These are phyloP conservation scores for Cyprinella venusta DNA, from an alignment of 2,797 vertebrate genomes.

Conservation along the genomic window DNA sequence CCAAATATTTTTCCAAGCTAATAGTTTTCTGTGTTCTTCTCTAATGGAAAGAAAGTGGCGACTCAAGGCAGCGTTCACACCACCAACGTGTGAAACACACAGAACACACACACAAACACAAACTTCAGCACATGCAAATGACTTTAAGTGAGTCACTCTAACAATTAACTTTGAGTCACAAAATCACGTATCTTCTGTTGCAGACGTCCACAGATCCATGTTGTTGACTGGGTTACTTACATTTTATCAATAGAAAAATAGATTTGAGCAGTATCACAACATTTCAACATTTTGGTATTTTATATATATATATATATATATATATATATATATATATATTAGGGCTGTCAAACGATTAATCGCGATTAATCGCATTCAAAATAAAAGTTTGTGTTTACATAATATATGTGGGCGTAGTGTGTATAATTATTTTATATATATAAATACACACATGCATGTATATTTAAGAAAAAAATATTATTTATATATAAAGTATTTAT, in stretches of 20 bases:
- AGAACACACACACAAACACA: constrained; percentile 33
- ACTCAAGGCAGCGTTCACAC: constrained; percentile 16
- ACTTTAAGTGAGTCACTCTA: constrained; percentile 18
- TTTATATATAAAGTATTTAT: no score
- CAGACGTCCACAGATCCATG: neutral
- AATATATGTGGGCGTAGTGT: no score
- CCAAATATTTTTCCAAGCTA: neutral
- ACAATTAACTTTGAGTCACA: constrained; percentile 21
- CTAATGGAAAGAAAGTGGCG: neutral
- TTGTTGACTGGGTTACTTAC: neutral
- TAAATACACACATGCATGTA: no score
- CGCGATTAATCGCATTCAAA: no score
- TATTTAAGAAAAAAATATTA: no score
- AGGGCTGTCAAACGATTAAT: no score
- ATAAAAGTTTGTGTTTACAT: no score
- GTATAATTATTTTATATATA: no score
- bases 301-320: no score
- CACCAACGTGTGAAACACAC: constrained; percentile 20
- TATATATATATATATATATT: no score
- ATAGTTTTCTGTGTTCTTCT: neutral
- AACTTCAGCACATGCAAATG: constrained; percentile 45
- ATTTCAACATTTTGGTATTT: neutral
- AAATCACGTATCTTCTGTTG: neutral
- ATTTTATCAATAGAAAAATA: neutral
- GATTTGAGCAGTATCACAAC: neutral